Percentiles rank a stretch among this genome's conserved stretches.
Conservation (phyloP, 92 coral and sea anemone species). For the Epizoanthus fatuus region DNA sequence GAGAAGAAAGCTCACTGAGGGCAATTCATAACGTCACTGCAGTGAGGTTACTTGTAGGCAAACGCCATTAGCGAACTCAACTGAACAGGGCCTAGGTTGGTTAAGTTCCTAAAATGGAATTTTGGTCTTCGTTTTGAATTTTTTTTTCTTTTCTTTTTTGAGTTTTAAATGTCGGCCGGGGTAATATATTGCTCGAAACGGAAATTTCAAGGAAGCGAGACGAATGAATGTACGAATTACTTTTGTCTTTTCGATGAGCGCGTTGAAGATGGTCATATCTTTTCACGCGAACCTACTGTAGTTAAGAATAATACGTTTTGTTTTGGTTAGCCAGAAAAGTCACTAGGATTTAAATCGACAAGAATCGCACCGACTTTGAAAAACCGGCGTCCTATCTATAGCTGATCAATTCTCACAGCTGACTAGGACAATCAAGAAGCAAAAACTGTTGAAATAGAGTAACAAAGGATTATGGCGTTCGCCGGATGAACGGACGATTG, state of each 20-base stretch:
- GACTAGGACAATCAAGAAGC: background rate
- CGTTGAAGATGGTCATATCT: background rate
- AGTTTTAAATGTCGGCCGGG: constrained; percentile 27
- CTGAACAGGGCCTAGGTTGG: no score
- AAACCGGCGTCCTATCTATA: background rate
- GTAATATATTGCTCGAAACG: constrained; percentile 27
- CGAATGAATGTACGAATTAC: constrained; percentile 10
- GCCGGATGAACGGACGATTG: constrained; percentile 10
- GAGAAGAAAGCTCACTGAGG: no score
- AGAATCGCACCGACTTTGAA: constrained; percentile 11
- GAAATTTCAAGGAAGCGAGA: constrained; percentile 28
- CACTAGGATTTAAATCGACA: background rate
- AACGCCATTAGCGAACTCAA: no score
- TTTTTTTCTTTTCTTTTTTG: no score
- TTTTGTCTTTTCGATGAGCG: constrained; percentile 15
- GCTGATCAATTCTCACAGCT: background rate
- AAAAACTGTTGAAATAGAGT: constrained; percentile 3
- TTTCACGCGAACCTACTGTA: constrained; percentile 8
- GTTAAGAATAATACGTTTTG: constrained; percentile 9
- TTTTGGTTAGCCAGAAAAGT: background rate
- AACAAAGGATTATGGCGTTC: background rate
- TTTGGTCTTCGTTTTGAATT: no score
- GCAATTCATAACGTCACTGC: no score
- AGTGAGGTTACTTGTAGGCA: no score
- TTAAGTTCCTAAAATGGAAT: no score